These are phyloP conservation scores for Myripristis murdjan DNA, from an alignment of 2,797 vertebrate species.

Conservation along the genomic window DNA sequence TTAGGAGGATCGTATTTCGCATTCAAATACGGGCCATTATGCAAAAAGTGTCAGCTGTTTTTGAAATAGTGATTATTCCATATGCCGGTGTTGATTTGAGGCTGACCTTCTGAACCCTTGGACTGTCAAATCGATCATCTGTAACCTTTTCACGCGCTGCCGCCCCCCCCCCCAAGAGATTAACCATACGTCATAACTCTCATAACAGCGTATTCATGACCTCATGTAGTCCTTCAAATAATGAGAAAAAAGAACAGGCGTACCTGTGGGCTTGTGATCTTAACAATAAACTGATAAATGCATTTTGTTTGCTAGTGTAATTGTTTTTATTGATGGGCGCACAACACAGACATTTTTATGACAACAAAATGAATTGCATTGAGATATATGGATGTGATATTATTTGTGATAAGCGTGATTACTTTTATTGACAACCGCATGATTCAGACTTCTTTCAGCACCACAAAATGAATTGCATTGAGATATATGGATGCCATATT, in stretches of 20 bases:
- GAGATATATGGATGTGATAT: no score
- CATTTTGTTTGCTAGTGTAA: background rate
- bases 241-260: conserved; percentile 24
- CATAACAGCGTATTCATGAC: conserved; percentile 45
- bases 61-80: conserved; percentile 51
- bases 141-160: conserved; percentile 73
- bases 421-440: background rate
- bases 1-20: conserved; percentile 61
- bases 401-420: background rate
- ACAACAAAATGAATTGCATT: no score
- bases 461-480: background rate
- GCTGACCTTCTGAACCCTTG: conserved; percentile 74
- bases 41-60: conserved; percentile 58
- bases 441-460: background rate
- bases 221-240: conserved; percentile 45
- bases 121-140: conserved; percentile 75
- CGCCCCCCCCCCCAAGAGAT: conserved; percentile 24
- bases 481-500: background rate
- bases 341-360: no score
- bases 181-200: conserved; percentile 42
- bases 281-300: background rate
- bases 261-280: conserved; percentile 19
- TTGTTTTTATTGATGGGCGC: background rate
- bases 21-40: conserved; percentile 59
- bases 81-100: conserved; percentile 66